These are phyloP conservation scores for Lasioglossum malachurum DNA, from an alignment of 2,888 invertebrate genomes.

Conservation along the genomic window DNA sequence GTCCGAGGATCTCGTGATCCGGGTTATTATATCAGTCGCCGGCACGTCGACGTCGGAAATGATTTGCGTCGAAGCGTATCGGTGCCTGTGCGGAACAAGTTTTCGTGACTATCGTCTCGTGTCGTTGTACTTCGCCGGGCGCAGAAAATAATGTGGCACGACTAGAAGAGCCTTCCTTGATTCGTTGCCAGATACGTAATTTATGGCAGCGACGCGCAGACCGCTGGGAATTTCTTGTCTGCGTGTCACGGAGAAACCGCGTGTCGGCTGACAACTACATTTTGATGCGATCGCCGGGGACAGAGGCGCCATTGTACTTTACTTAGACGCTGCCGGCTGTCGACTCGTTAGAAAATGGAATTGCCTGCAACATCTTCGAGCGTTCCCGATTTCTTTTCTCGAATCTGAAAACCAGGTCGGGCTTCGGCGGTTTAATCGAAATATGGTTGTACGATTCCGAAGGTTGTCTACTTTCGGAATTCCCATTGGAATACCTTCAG, in stretches of 20 bases:
- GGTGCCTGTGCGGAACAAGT: constrained; percentile 46
- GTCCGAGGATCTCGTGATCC: not conserved
- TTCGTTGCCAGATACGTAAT: constrained; percentile 71
- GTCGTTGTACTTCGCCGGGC: constrained; percentile 47
- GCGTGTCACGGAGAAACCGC: constrained; percentile 36
- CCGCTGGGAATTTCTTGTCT: constrained; percentile 53
- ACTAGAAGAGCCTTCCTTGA: constrained; percentile 66
- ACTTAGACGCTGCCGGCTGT: not conserved
- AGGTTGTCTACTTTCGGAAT: not conserved
- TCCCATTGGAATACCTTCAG: not conserved
- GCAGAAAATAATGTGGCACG: constrained; percentile 67
- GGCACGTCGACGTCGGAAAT: constrained; percentile 35
- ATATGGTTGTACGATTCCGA: not conserved
- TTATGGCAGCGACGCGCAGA: constrained; percentile 56
- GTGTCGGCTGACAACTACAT: constrained; percentile 49
- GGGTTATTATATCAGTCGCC: not conserved
- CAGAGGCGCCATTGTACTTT: not conserved
- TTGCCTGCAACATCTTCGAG: not conserved
- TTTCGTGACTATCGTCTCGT: constrained; percentile 51
- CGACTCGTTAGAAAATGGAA: not conserved
- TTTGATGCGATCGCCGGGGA: constrained; percentile 23
- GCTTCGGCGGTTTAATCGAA: not conserved
- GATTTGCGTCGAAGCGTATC: constrained; percentile 35
- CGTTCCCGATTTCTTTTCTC: not conserved
- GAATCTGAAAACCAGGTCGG: not conserved